phyloP scores from a whole-genome alignment of 1,140 invertebrate genomes.

The Aphaenogaster ashmeadi region DNA sequence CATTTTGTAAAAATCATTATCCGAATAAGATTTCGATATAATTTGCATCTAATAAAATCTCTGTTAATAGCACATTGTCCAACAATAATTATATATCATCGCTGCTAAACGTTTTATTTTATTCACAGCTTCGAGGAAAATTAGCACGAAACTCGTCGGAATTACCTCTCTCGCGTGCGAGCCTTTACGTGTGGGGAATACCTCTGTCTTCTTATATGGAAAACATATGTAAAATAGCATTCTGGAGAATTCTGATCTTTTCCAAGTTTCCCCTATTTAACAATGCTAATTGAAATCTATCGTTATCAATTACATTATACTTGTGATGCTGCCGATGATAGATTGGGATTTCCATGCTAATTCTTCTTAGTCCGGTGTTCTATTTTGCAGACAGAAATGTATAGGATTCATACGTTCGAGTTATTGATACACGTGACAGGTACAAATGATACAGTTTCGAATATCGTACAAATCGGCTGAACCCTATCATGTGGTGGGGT shows the following conservation, averaged over 20 bases:
- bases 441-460: constrained; percentile 28
- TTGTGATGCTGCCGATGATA: not conserved
- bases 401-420: not conserved
- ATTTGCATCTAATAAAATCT: constrained; percentile 6
- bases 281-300: not conserved
- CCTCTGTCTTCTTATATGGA: not conserved
- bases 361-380: not conserved
- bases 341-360: not conserved
- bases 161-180: constrained; percentile 52
- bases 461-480: not conserved
- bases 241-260: not conserved
- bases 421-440: not conserved
- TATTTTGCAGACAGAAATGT: not conserved
- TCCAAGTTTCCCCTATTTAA: not conserved
- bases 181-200: constrained; percentile 25
- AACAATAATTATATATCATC: constrained; percentile 36
- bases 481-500: constrained; percentile 59
- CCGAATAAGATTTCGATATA: not conserved
- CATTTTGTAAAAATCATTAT: not conserved
- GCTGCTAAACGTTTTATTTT: constrained; percentile 29
- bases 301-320: not conserved
- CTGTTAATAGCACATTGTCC: constrained; percentile 5
- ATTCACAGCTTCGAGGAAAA: constrained; percentile 50
- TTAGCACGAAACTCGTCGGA: constrained; percentile 45
- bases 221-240: constrained; percentile 35